A percentile compares a stretch with the other conserved stretches of the same genome.
phyloP scores from a whole-genome alignment of 2,797 vertebrate genomes.

The Sphenopsis melanotis region DNA sequence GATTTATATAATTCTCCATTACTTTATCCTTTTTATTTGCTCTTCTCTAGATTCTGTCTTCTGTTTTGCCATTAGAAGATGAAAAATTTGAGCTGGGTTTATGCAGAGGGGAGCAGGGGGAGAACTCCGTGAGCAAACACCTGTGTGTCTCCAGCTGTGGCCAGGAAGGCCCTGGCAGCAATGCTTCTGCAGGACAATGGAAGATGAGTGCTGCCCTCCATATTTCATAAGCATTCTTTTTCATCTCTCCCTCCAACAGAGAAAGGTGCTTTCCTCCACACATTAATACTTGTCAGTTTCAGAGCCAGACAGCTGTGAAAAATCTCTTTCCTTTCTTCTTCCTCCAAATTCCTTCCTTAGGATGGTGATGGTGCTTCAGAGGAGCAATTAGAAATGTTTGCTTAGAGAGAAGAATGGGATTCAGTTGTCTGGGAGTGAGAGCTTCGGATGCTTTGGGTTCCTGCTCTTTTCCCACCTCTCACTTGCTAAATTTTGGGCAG shows the following conservation, averaged over 20 bases:
- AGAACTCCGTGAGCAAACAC: neutral
- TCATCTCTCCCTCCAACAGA: neutral
- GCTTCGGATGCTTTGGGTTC: neutral
- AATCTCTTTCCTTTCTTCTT: neutral
- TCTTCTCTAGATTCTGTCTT: neutral
- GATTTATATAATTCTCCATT: neutral
- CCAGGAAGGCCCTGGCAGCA: neutral
- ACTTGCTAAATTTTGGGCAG: neutral
- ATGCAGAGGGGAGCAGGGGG: neutral
- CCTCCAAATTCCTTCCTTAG: neutral
- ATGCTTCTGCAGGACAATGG: neutral
- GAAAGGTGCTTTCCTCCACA: neutral
- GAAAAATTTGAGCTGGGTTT: neutral
- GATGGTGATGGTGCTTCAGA: neutral
- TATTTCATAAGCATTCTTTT: neutral
- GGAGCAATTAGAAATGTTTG: neutral
- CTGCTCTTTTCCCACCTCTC: neutral
- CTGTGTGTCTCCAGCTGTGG: fast-evolving
- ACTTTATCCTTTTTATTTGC: neutral
- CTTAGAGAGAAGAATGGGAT: neutral
- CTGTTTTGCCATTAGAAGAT: neutral
- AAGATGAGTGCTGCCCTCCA: neutral
- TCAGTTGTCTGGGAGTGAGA: neutral
- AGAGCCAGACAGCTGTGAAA: neutral
- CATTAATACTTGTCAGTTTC: neutral